phyloP scores from a whole-genome alignment of 1,140 invertebrate species.

The Triops longicaudatus region DNA sequence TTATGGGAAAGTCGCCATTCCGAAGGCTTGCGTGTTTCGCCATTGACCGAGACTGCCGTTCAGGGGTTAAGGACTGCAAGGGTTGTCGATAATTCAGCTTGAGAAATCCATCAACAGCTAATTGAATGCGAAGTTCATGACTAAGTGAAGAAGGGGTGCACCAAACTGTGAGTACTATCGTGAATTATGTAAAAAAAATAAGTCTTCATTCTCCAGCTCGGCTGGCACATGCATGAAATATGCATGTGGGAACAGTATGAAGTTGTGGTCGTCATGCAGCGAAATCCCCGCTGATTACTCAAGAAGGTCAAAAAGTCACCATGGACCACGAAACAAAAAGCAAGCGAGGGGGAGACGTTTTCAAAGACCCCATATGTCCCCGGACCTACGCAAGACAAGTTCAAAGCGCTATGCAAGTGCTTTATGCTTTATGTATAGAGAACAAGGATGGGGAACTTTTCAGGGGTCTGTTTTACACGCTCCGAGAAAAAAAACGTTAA shows the following conservation, averaged over 20 bases:
- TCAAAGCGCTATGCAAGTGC: background rate
- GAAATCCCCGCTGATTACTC: background rate
- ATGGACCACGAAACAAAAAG: background rate
- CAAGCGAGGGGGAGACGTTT: background rate
- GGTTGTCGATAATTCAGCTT: constrained; percentile 1
- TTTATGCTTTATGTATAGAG: background rate
- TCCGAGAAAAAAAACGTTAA: background rate
- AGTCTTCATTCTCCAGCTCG: background rate
- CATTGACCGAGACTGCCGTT: background rate
- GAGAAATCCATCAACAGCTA: background rate
- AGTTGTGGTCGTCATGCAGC: background rate
- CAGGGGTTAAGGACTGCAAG: background rate
- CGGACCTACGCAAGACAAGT: background rate
- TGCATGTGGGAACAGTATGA: background rate
- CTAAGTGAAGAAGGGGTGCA: background rate
- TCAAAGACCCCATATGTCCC: background rate
- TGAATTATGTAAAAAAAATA: background rate
- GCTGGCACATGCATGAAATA: background rate
- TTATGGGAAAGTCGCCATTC: background rate
- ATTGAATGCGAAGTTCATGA: background rate
- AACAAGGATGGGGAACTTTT: background rate
- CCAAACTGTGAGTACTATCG: background rate
- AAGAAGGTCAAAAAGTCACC: constrained; percentile 2
- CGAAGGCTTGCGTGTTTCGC: background rate
- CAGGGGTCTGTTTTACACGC: background rate